These are phyloP conservation scores for Diprion similis DNA, from an alignment of 1,140 invertebrate species.

Conservation along the genomic window DNA sequence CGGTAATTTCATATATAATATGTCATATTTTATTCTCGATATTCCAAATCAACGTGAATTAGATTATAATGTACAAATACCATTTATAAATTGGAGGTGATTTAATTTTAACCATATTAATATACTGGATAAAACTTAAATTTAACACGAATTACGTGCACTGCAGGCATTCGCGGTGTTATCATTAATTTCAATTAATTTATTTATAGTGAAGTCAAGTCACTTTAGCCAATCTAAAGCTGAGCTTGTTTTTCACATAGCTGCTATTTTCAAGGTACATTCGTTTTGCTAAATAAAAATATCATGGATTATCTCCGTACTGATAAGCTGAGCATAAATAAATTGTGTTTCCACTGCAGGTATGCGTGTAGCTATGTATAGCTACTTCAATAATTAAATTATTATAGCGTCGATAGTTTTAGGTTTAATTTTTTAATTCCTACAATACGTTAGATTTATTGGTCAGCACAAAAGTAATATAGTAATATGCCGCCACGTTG, in stretches of 20 bases:
- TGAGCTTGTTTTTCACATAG: neutral
- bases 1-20: conserved; percentile 6
- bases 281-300: neutral
- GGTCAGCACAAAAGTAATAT: neutral
- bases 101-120: neutral
- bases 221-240: neutral
- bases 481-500: neutral
- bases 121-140: conserved; percentile 2
- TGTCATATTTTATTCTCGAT: conserved; percentile 21
- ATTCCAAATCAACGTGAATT: conserved; percentile 10
- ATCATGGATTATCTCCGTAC: neutral
- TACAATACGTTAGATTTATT: neutral
- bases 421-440: no score
- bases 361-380: neutral
- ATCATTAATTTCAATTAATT: neutral
- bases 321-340: neutral
- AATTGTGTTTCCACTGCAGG: neutral
- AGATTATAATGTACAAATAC: neutral
- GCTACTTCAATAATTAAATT: neutral
- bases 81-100: neutral
- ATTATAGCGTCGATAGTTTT: no score
- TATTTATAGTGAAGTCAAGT: neutral
- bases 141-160: neutral
- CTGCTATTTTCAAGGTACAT: neutral
- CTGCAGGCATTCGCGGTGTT: neutral